A percentile compares a stretch with the other conserved stretches of the same genome.
phyloP scores from a whole-genome alignment of 2,888 invertebrate genomes.

The Seira ritae region DNA sequence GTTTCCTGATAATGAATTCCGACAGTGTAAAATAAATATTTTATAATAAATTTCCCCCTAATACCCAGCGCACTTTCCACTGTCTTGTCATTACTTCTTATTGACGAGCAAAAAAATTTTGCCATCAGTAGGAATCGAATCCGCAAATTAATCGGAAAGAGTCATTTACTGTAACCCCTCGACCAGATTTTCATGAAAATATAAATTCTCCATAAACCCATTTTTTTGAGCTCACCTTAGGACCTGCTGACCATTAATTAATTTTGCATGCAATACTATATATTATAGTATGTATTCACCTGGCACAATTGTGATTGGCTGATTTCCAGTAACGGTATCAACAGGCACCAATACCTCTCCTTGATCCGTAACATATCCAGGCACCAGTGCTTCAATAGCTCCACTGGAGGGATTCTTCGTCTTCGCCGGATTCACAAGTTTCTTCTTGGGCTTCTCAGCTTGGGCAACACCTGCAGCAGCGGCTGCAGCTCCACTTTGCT shows the following conservation, averaged over 20 bases:
- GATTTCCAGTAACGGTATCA: slow-evolving; percentile 72
- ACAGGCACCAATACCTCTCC: slow-evolving; percentile 72
- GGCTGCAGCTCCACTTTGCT: slow-evolving; percentile 13
- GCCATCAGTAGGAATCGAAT: no score
- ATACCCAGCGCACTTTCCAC: no score
- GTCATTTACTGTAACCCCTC: no score
- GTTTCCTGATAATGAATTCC: no score
- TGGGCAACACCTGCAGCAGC: not conserved
- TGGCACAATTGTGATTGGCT: slow-evolving; percentile 71
- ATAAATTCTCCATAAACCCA: slow-evolving; percentile 18
- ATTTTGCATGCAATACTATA: slow-evolving; percentile 7
- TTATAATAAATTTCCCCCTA: no score
- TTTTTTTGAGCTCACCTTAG: slow-evolving; percentile 10
- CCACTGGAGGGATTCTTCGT: slow-evolving; percentile 33
- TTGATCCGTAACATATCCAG: slow-evolving; percentile 72
- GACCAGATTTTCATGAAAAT: no score
- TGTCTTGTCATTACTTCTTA: no score
- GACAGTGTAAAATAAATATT: no score
- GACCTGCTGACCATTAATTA: not conserved
- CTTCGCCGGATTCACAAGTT: slow-evolving; percentile 10
- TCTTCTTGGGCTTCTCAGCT: slow-evolving; percentile 25
- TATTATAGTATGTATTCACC: slow-evolving; percentile 50
- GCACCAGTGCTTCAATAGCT: slow-evolving; percentile 71
- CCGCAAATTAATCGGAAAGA: no score
- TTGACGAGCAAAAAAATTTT: no score